Evolutionary conservation across 2,797 vertebrate species (phyloP).

Genomic region (Cottoperca gobio): DNA sequence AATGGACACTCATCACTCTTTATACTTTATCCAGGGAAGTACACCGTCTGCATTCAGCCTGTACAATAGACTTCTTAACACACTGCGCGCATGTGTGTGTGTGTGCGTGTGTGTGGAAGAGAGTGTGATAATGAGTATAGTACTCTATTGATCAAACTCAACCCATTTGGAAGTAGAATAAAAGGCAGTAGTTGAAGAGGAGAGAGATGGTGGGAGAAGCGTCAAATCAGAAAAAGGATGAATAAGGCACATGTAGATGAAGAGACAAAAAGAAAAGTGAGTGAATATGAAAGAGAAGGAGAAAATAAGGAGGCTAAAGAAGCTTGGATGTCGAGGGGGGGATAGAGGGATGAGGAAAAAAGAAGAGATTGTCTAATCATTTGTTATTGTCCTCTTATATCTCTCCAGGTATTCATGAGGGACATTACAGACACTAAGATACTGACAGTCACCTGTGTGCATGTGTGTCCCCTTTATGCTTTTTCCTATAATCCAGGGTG

Average conservation of each 20-base stretch:
- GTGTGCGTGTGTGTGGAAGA: constrained; percentile 11
- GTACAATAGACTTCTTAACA: constrained; percentile 78
- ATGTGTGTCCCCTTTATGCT: constrained; percentile 77
- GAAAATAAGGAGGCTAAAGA: constrained; percentile 18
- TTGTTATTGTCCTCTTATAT: constrained; percentile 63
- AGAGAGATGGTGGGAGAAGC: constrained; percentile 56
- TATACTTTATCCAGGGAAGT: constrained; percentile 78
- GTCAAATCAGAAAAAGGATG: constrained; percentile 56
- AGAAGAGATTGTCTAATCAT: constrained; percentile 65
- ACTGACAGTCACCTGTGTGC: constrained; percentile 65
- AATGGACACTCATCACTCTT: constrained; percentile 82
- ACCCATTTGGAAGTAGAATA: constrained; percentile 78
- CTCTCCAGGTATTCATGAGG: constrained; percentile 78
- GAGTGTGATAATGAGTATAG: constrained; percentile 76
- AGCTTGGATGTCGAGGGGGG: constrained; percentile 5
- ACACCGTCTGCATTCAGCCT: constrained; percentile 72
- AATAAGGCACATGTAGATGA: constrained; percentile 34
- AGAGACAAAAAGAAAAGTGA: constrained; percentile 38
- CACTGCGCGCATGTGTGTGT: constrained; percentile 19
- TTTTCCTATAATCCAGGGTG: constrained; percentile 80
- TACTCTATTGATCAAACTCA: constrained; percentile 80
- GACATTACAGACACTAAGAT: constrained; percentile 70
- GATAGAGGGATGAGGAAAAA: constrained; percentile 37
- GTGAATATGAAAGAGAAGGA: constrained; percentile 24
- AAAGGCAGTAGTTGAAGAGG: constrained; percentile 72